A percentile compares a stretch with the other conserved stretches of the same genome.
These are phyloP conservation scores for Notocelia uddmanniana DNA, from an alignment of 2,888 invertebrate species.

Conservation along the genomic window DNA sequence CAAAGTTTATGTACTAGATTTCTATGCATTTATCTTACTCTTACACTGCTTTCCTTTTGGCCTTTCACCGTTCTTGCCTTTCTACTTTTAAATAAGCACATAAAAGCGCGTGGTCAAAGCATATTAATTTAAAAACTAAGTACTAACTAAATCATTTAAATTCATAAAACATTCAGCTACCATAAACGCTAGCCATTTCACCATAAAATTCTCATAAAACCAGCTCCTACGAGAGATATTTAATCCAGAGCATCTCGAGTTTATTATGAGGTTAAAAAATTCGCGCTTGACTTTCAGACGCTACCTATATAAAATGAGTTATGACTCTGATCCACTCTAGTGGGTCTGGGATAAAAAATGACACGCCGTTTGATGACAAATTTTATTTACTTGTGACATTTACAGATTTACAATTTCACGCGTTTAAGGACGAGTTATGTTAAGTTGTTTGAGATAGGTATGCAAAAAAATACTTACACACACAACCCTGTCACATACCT, in stretches of 20 bases:
- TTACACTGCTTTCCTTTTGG: not conserved
- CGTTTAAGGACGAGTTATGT: too few relatives aligned
- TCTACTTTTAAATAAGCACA: not conserved
- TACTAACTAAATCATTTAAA: not conserved
- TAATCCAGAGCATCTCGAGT: slow-evolving; percentile 21
- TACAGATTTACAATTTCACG: not conserved
- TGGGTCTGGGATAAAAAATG: slow-evolving; percentile 2
- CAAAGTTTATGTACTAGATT: too few relatives aligned
- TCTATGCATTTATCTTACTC: too few relatives aligned
- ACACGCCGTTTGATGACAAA: slow-evolving; percentile 46
- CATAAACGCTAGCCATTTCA: slow-evolving; percentile 16
- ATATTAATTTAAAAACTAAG: slow-evolving; percentile 4
- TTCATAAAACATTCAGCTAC: slow-evolving; percentile 5
- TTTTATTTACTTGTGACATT: slow-evolving; percentile 47
- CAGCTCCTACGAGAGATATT: slow-evolving; percentile 24
- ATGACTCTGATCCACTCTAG: slow-evolving; percentile 25
- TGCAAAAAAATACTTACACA: too few relatives aligned
- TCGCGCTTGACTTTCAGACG: slow-evolving; percentile 27
- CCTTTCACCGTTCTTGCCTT: not conserved
- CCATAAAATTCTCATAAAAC: slow-evolving; percentile 10
- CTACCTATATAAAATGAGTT: slow-evolving; percentile 33
- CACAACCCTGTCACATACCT: too few relatives aligned
- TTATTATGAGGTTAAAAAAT: slow-evolving; percentile 37
- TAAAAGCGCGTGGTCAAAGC: not conserved
- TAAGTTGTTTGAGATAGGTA: too few relatives aligned